These are phyloP conservation scores for Escarpia spicata DNA, from an alignment of 2,888 invertebrate species.

Conservation along the genomic window DNA sequence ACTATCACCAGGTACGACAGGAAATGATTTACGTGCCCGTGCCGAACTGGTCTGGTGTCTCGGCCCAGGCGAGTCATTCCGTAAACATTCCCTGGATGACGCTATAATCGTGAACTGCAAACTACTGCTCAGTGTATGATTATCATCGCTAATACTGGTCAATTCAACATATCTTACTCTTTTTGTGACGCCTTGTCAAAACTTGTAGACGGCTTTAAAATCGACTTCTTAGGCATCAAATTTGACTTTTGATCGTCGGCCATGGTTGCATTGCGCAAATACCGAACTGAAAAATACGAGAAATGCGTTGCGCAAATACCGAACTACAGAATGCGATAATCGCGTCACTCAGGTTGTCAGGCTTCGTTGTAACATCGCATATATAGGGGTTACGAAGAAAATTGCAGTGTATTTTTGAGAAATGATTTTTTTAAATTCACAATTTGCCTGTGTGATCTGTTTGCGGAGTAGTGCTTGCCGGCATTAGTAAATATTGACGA, in stretches of 20 bases:
- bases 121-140: not conserved
- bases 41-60: not conserved
- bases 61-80: not conserved
- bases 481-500: too few species aligned
- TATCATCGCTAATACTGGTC: not conserved
- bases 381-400: too few species aligned
- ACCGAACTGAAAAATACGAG: not conserved
- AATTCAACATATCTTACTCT: not conserved
- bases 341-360: not conserved
- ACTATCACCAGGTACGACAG: not conserved
- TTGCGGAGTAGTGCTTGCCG: too few species aligned
- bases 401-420: too few species aligned
- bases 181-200: slow-evolving; percentile 1
- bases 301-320: not conserved
- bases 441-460: too few species aligned
- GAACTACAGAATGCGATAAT: not conserved
- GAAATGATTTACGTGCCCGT: not conserved
- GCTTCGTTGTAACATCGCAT: not conserved
- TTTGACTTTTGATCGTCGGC: not conserved
- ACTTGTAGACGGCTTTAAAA: slow-evolving; percentile 6
- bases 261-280: slow-evolving; percentile 12
- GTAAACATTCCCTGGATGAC: not conserved
- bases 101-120: not conserved
- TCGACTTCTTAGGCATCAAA: not conserved
- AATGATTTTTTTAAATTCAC: too few species aligned